Base-by-base conservation (phyloP, 1,140 invertebrate species). In the Drosophila rufa region DNA sequence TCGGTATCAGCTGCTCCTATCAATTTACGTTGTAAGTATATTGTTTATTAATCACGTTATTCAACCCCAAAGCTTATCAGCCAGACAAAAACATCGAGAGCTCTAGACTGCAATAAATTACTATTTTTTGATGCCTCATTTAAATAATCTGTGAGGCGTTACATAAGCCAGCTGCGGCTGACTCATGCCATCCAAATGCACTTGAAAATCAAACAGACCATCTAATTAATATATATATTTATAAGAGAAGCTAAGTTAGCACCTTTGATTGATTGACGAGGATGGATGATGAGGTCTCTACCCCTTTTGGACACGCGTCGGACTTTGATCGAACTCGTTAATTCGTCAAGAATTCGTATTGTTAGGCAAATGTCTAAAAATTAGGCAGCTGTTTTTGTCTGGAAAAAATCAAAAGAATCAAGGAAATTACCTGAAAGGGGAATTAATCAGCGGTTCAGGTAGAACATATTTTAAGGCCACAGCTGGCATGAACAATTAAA, bases 21-120 rank as follows among this genome's bases (percentile, higher is more conserved):
- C 61, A 53, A 47, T 55, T 62, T 75, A 53, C 40, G 53, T n/a
- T 59, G 82, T 87, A 83, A 43, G 30, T 43, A 87, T 76, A 87
- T 48, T 87, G 84, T 69, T 80, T 83, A 76, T 58, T 70, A 61
- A 56, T 69, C 55, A 45, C 51, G 75, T 75, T 82, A 75, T 53
- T 78, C 78, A 82, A 71, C 46, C 43, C 67, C 25, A n/a, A 8
- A n/a, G 81, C 83, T 87, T 87, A 87, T 89, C 84, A 80, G 80
- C 19, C 76, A 70, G 76, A 80, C 76, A 81, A 75, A 56, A 82
- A 47, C 58, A 68, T 55, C 45, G 14, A 64, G 30, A 30, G 50
- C 30, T 14, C n/a, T 42, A 43, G 70, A 57, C 56, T 61, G 71
- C 42, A 64, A 80, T 84, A 78, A 80, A 71, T 66, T 56, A 51